Evolutionary conservation across 2,888 invertebrate species (phyloP).

Genomic region (Lacanobia oleracea): DNA sequence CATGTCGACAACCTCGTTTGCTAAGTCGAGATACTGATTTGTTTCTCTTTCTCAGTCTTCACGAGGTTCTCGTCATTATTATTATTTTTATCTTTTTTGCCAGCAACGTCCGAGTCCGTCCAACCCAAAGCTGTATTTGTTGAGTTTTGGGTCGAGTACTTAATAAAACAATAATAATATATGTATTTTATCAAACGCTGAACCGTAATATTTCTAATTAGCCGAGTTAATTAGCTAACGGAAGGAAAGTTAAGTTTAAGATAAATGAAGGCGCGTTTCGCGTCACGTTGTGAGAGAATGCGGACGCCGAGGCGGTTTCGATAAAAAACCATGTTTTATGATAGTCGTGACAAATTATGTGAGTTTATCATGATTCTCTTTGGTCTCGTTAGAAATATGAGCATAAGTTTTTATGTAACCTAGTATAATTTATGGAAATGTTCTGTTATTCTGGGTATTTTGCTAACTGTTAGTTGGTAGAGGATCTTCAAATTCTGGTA

Average conservation of each 20-base stretch:
- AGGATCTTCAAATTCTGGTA: too few species aligned
- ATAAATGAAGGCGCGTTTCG: conserved; percentile 59
- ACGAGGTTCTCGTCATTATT: too few species aligned
- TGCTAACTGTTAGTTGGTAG: not conserved
- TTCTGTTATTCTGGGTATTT: conserved; percentile 6
- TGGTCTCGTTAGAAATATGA: conserved; percentile 34
- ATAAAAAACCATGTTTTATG: conserved; percentile 57
- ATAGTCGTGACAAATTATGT: conserved; percentile 59
- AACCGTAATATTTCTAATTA: conserved; percentile 65
- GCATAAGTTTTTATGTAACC: conserved; percentile 6
- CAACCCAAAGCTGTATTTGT: too few species aligned
- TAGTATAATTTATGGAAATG: not conserved
- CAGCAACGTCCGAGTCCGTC: too few species aligned
- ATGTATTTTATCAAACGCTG: not conserved
- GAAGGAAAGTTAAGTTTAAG: conserved; percentile 69
- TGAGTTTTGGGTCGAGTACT: too few species aligned
- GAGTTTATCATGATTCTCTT: conserved; percentile 32
- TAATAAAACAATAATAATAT: too few species aligned
- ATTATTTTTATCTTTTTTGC: not conserved
- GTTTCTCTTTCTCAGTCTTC: too few species aligned
- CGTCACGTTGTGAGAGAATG: conserved; percentile 64
- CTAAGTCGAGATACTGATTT: too few species aligned
- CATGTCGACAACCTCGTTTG: too few species aligned
- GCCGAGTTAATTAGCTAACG: conserved; percentile 69
- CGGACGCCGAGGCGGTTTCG: conserved; percentile 54